Evolutionary conservation across 2,113 vertebrate genomes (phyloP).

Genomic region (Chinchilla lanigera): DNA sequence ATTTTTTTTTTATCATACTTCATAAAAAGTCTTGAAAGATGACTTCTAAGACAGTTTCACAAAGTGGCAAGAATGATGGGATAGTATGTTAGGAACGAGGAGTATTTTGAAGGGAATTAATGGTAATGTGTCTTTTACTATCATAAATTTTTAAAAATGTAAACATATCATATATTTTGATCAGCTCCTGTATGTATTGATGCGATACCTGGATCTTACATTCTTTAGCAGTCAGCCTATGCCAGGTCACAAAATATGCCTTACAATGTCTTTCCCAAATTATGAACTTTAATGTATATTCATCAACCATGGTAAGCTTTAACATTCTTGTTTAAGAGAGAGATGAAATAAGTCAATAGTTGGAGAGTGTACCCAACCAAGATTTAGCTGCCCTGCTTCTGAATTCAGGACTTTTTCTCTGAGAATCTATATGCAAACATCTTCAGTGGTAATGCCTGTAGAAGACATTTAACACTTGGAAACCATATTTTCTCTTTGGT

Average conservation of each 20-base stretch:
- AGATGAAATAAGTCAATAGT: neutral
- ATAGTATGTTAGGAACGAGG: neutral
- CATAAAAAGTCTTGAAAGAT: neutral
- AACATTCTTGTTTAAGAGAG: constrained; percentile 1
- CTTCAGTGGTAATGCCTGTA: neutral
- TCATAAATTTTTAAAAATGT: neutral
- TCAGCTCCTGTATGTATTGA: neutral
- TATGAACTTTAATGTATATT: neutral
- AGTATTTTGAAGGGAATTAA: neutral
- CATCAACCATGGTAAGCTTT: neutral
- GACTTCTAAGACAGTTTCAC: neutral
- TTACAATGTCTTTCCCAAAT: neutral
- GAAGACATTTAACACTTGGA: neutral
- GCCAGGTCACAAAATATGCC: neutral
- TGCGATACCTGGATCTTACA: neutral
- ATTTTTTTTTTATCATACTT: neutral
- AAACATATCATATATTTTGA: neutral
- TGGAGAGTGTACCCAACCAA: neutral
- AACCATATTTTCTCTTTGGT: neutral
- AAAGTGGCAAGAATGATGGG: neutral
- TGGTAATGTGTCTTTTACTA: neutral
- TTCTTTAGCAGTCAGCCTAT: neutral
- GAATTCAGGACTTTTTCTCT: neutral
- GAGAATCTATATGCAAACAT: neutral
- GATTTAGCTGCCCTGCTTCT: neutral